A percentile compares a stretch with the other conserved stretches of the same genome.
Conservation (phyloP, 2,797 vertebrate species). For the Onychomys torridus region DNA sequence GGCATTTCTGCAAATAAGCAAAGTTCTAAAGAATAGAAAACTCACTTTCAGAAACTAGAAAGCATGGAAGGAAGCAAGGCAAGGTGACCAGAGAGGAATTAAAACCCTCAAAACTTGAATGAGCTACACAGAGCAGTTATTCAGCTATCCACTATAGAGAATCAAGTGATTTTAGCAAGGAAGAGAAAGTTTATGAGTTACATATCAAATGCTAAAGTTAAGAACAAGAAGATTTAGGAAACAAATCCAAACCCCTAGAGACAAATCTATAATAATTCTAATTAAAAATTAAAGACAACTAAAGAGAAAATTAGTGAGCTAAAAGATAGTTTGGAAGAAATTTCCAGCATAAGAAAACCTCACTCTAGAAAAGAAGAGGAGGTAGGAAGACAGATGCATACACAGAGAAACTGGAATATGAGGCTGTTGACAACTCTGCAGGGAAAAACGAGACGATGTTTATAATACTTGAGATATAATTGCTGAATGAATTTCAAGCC, state of each 20-base stretch:
- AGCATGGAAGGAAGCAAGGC: not conserved
- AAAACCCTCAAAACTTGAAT: not conserved
- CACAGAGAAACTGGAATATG: not conserved
- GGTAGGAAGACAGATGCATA: rapidly evolving
- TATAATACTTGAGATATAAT: not conserved
- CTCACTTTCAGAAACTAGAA: not conserved
- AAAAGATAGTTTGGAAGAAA: slow-evolving; percentile 15
- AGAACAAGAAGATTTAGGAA: not conserved
- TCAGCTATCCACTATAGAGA: rapidly evolving
- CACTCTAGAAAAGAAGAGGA: not conserved
- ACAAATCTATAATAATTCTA: not conserved
- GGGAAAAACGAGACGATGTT: not conserved
- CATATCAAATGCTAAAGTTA: not conserved
- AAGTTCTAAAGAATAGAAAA: not conserved
- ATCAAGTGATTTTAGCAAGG: not conserved
- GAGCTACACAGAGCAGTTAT: not conserved
- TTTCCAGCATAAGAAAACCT: not conserved
- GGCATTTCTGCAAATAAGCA: not conserved
- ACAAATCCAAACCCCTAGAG: not conserved
- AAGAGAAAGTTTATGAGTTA: not conserved
- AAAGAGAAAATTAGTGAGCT: slow-evolving; percentile 44
- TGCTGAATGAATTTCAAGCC: not conserved
- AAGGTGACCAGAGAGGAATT: not conserved
- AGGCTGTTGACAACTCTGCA: not conserved
- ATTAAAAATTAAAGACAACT: slow-evolving; percentile 52